Conservation (phyloP, 2,888 invertebrate genomes). For the Mallateleia sp. region DNA sequence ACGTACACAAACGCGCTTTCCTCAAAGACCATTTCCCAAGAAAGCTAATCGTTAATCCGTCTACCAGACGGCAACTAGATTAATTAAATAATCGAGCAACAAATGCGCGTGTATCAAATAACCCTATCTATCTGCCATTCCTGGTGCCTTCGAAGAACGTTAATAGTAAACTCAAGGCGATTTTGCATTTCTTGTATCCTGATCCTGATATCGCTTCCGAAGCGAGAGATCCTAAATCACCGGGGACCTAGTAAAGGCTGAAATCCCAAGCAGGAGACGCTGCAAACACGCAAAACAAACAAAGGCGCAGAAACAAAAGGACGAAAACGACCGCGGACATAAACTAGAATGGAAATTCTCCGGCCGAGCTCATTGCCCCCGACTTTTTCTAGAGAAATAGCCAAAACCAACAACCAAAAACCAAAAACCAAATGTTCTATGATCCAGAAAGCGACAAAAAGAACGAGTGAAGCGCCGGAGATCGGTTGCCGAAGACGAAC, state of each 20-base stretch:
- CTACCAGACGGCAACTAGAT: slow-evolving; percentile 6
- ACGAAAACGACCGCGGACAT: slow-evolving; percentile 58
- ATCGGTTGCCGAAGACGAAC: slow-evolving; percentile 85
- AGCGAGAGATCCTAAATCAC: slow-evolving; percentile 78
- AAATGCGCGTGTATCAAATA: slow-evolving; percentile 10
- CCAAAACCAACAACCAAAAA: slow-evolving; percentile 14
- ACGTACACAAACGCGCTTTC: neutral
- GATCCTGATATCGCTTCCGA: slow-evolving; percentile 74
- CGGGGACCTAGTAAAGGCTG: slow-evolving; percentile 69
- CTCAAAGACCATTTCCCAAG: slow-evolving; percentile 6
- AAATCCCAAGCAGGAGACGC: slow-evolving; percentile 72
- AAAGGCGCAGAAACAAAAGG: slow-evolving; percentile 72
- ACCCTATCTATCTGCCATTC: slow-evolving; percentile 17
- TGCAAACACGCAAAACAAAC: slow-evolving; percentile 76
- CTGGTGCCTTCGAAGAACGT: slow-evolving; percentile 25
- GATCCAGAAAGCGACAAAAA: no score
- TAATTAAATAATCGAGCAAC: slow-evolving; percentile 26
- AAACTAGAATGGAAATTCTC: slow-evolving; percentile 66
- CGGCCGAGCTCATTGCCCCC: slow-evolving; percentile 61
- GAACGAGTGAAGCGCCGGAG: slow-evolving; percentile 65
- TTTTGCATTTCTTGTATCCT: slow-evolving; percentile 70
- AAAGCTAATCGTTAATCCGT: neutral
- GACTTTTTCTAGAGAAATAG: no score
- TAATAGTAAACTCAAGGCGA: slow-evolving; percentile 58
- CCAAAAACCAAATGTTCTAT: neutral